Conservation (phyloP, 2,113 vertebrate species). For the Leucoraja erinaceus region DNA sequence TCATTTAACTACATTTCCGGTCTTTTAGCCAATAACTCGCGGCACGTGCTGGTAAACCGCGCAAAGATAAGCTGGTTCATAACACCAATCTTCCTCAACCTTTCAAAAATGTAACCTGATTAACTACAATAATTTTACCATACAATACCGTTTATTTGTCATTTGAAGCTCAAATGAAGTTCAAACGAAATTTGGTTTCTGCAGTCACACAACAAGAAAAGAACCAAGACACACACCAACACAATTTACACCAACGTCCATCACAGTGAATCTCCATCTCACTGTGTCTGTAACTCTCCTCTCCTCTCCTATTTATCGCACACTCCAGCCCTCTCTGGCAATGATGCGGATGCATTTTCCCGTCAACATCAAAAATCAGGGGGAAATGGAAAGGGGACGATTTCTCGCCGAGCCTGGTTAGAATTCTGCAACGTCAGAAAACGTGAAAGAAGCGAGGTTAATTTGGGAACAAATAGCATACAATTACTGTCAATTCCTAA, state of each 20-base stretch:
- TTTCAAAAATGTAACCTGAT: slow-evolving; percentile 32
- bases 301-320: slow-evolving; percentile 29
- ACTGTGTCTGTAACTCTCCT: too few species aligned
- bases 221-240: too few species aligned
- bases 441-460: background rate
- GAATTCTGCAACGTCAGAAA: background rate
- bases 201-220: too few species aligned
- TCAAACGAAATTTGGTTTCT: too few species aligned
- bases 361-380: background rate
- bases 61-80: slow-evolving; percentile 31
- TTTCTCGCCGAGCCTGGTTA: background rate
- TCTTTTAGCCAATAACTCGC: background rate
- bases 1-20: background rate
- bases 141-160: too few species aligned
- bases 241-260: too few species aligned
- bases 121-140: too few species aligned
- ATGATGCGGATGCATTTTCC: background rate
- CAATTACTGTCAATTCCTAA: slow-evolving; percentile 14
- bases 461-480: slow-evolving; percentile 16
- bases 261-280: too few species aligned
- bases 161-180: too few species aligned
- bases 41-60: slow-evolving; percentile 16
- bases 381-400: background rate
- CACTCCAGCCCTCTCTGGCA: slow-evolving; percentile 8
- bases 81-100: slow-evolving; percentile 34